Evolutionary conservation across 2,113 vertebrate genomes (phyloP).

Genomic region (Anhinga anhinga): DNA sequence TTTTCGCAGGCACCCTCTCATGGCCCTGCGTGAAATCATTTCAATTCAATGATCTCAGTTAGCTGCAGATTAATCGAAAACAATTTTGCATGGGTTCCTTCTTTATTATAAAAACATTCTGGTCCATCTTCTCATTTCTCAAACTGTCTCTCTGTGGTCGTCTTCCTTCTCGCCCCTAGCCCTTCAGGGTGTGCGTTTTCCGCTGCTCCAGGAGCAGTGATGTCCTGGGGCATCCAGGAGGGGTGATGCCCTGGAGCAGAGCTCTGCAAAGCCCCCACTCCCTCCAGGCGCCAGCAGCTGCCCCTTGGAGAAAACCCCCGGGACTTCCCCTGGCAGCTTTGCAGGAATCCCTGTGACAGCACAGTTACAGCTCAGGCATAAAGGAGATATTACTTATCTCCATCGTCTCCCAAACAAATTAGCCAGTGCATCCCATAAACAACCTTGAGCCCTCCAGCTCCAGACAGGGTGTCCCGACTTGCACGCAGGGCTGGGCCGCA

Average conservation of each 20-base stretch:
- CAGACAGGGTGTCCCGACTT: fast-evolving
- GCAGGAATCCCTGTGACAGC: background rate
- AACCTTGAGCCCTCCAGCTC: background rate
- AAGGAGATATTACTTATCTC: background rate
- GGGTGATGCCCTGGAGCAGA: background rate
- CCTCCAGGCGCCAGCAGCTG: background rate
- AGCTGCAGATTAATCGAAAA: slow-evolving; percentile 29
- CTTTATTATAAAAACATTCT: background rate
- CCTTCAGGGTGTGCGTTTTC: background rate
- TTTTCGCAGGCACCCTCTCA: background rate
- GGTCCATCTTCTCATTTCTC: background rate
- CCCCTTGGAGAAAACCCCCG: background rate
- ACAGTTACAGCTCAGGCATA: background rate
- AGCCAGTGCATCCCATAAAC: background rate
- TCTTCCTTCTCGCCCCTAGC: background rate
- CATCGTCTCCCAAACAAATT: background rate
- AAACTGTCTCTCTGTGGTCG: background rate
- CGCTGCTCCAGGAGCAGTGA: background rate
- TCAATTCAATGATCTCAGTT: background rate
- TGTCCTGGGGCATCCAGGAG: background rate
- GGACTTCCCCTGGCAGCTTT: background rate
- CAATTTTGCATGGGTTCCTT: background rate
- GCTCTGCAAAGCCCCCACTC: background rate
- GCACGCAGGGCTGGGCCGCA: background rate
- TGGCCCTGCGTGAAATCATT: background rate